These are phyloP conservation scores for Peribatodes rhomboidaria DNA, from an alignment of 2,888 invertebrate genomes.

Conservation along the genomic window DNA sequence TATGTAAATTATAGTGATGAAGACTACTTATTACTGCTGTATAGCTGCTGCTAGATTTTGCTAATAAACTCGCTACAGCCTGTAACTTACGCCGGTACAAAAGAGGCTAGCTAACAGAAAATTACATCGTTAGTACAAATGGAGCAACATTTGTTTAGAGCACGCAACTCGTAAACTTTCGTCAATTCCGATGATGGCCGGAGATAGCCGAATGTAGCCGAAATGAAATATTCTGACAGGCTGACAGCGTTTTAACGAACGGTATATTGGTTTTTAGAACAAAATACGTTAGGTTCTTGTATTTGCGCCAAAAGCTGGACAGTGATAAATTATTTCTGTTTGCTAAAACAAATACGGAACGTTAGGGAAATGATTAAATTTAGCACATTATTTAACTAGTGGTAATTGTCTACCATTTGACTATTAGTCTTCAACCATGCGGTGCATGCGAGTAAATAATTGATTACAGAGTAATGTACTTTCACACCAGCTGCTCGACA, in stretches of 20 bases:
- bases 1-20: too few species aligned
- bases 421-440: too few species aligned
- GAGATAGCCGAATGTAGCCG: constrained; percentile 49
- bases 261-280: constrained; percentile 23
- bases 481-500: too few species aligned
- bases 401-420: too few species aligned
- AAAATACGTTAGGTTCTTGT: background rate
- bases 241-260: background rate
- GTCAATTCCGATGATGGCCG: constrained; percentile 65
- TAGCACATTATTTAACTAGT: too few species aligned
- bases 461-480: too few species aligned
- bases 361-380: background rate
- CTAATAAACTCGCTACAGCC: constrained; percentile 2
- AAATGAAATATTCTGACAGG: constrained; percentile 27
- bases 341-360: background rate
- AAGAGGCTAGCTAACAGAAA: constrained; percentile 68
- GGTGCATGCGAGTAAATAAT: too few species aligned
- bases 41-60: too few species aligned
- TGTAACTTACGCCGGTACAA: constrained; percentile 38
- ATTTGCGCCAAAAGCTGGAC: background rate
- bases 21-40: too few species aligned
- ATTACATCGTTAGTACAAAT: constrained; percentile 74
- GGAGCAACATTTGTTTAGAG: constrained; percentile 69
- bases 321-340: constrained; percentile 8
- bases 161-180: constrained; percentile 65